Base-by-base conservation (phyloP, 2,888 invertebrate species). In the Andrena praecox region DNA sequence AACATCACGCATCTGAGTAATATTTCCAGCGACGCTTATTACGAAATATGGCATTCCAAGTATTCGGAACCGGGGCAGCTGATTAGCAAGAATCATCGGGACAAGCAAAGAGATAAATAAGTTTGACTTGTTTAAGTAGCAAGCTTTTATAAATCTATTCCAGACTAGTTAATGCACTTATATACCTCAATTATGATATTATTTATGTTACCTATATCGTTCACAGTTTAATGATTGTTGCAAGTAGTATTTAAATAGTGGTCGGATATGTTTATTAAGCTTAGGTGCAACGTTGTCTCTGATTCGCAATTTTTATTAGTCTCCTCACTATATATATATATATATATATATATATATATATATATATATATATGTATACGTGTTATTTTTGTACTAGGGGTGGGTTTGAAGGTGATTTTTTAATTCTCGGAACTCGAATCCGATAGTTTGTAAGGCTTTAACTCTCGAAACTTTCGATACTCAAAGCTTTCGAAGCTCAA, bases 11-110 rank as follows among this genome's bases (percentile, higher is more conserved):
- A 92, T 81, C 64, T 91, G 20, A 85, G 84, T n/a, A 91, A 95
- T 72, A 94, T 95, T 68, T 93, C 94, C 2, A 91, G 93, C 6
- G 93, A 94, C 7, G 89, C 93, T 72, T 95, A 95, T 88, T 95
- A 94, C 78, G 92, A 95, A 84, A 91, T 95, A 75, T 95, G 95
- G 95, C 88, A 91, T 24, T 86, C 90, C 6, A 92, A 91, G 74
- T 93, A 93, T 77, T 91, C 92, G 1, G 92, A 91, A 50, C 93
- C 93, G 0, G 92, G 88, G 50, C 88, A 90, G 24, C 89, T 93
- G 48, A 90, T 91, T 50, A 77, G 78, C 4, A 85, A 71, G n/a
- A 89, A 88, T 82, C 86, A 89, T 77, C 80, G 80, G 29, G 77
- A 73, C 48, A 84, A 50, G 50, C 8, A 33, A 33, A 5, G 7